phyloP scores from a whole-genome alignment of 2,797 vertebrate genomes.

The Sebastes variabilis region DNA sequence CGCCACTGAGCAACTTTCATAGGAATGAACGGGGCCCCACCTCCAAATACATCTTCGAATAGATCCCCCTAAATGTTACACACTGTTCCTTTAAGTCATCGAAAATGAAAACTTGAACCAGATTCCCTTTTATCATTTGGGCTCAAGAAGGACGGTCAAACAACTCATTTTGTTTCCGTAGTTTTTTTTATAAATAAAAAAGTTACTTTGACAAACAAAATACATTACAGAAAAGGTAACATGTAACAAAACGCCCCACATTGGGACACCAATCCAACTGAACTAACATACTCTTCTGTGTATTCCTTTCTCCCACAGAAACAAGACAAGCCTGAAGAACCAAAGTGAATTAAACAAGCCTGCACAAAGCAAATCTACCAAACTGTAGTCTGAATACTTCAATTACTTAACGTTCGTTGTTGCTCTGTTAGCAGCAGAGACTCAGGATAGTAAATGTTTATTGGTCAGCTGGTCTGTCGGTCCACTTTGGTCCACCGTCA shows the following conservation, averaged over 20 bases:
- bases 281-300: neutral
- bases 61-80: too few species aligned
- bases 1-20: too few species aligned
- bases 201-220: neutral
- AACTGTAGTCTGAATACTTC: neutral
- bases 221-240: neutral
- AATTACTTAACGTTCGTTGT: neutral
- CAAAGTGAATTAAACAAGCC: neutral
- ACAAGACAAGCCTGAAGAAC: neutral
- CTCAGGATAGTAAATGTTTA: neutral
- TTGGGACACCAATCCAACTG: neutral
- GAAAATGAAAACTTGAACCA: neutral
- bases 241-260: neutral
- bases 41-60: too few species aligned
- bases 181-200: neutral
- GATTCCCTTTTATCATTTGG: neutral
- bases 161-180: neutral
- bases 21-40: too few species aligned
- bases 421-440: neutral
- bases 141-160: neutral
- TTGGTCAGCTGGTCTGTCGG: neutral
- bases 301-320: constrained; percentile 10
- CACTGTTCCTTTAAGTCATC: neutral
- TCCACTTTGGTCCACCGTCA: neutral
- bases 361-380: neutral